Percentiles rank a stretch among this genome's conserved stretches.
phyloP scores from a whole-genome alignment of 2,113 vertebrate species.

The Equus quagga region DNA sequence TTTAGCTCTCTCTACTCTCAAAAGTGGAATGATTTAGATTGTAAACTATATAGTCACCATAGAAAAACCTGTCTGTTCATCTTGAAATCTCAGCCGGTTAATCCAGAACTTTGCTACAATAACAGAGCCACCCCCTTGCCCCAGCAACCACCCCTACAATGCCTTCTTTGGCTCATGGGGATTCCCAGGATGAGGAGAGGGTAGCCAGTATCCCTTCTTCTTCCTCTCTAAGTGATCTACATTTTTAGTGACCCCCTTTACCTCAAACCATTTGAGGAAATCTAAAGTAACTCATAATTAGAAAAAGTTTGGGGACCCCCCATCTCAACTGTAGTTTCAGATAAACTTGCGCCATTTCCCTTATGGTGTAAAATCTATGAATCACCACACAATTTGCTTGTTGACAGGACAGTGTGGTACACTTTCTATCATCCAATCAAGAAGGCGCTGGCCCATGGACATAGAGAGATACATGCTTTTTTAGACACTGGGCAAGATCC shows the following conservation, averaged over 20 bases:
- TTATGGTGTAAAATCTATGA: background rate
- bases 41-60: background rate
- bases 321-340: slow-evolving; percentile 20
- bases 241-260: background rate
- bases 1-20: background rate
- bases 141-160: background rate
- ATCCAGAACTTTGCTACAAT: background rate
- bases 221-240: background rate
- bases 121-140: background rate
- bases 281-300: slow-evolving; percentile 24
- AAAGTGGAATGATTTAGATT: background rate
- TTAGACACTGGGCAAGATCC: background rate
- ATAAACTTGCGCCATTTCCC: background rate
- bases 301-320: background rate
- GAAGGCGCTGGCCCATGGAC: background rate
- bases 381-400: background rate
- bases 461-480: background rate
- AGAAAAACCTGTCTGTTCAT: background rate
- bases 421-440: background rate
- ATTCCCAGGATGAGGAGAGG: background rate
- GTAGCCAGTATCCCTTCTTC: background rate
- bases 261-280: slow-evolving; percentile 19
- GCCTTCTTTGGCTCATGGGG: background rate
- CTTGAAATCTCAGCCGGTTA: background rate
- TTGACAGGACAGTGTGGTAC: background rate